Conservation (phyloP, 64 coral and sea anemone species). For the Astreopora myriophthalma region DNA sequence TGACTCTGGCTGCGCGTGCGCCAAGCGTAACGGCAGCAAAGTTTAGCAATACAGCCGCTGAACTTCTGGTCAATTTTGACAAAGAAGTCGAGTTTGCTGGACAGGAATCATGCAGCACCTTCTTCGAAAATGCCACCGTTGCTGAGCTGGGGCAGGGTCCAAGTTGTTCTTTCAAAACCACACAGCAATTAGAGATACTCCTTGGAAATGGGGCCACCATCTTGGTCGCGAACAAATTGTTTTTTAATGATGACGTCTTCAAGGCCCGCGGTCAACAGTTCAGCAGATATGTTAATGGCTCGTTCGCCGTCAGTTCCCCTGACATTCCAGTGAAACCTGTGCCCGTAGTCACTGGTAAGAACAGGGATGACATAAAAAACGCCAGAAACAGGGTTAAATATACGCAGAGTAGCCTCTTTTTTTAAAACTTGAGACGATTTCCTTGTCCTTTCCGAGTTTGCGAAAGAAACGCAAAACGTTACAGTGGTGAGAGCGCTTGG, state of each 20-base stretch:
- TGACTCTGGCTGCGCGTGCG: slow-evolving; percentile 24
- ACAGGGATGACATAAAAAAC: too few relatives aligned
- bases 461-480: too few relatives aligned
- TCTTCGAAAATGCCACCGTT: slow-evolving; percentile 29
- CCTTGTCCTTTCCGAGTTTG: too few relatives aligned
- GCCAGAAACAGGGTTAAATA: too few relatives aligned
- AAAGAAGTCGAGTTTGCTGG: slow-evolving; percentile 51
- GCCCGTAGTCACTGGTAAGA: slow-evolving; percentile 65
- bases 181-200: slow-evolving; percentile 10
- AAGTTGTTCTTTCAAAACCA: background rate
- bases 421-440: too few relatives aligned
- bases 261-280: slow-evolving; percentile 34
- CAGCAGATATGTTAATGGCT: slow-evolving; percentile 8
- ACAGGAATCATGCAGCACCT: slow-evolving; percentile 30
- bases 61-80: slow-evolving; percentile 49
- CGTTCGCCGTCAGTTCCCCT: slow-evolving; percentile 23
- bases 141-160: slow-evolving; percentile 34
- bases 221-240: slow-evolving; percentile 3
- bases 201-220: slow-evolving; percentile 46
- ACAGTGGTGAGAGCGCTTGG: too few relatives aligned
- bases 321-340: slow-evolving; percentile 21
- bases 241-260: slow-evolving; percentile 32
- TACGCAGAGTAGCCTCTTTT: too few relatives aligned
- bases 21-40: slow-evolving; percentile 39
- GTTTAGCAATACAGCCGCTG: slow-evolving; percentile 45